A percentile compares a stretch with the other conserved stretches of the same genome.
Evolutionary conservation across 30 jellyfish, hydroid and myxozoan species (phyloP).

Genomic region (Catostylus mosaicus): DNA sequence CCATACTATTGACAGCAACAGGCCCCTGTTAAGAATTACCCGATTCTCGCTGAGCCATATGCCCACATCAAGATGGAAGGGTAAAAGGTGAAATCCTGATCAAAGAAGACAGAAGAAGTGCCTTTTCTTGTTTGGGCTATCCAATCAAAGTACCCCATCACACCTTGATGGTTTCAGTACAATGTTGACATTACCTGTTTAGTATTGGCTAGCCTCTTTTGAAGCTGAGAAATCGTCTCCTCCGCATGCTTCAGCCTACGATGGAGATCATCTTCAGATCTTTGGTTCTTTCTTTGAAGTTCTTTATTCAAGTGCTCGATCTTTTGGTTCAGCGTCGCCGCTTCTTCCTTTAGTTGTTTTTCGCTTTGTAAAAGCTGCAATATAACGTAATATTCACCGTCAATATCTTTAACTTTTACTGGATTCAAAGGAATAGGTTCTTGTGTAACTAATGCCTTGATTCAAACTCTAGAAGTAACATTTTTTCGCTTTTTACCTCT

Average conservation of each 20-base stretch:
- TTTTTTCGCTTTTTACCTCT: slow-evolving; percentile 58
- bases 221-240: slow-evolving; percentile 74
- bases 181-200: slow-evolving; percentile 88
- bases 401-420: too few relatives aligned
- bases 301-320: slow-evolving; percentile 77
- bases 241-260: slow-evolving; percentile 80
- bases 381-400: neutral
- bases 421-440: neutral
- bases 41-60: too few relatives aligned
- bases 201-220: slow-evolving; percentile 81
- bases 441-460: too few relatives aligned
- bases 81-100: too few relatives aligned
- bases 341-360: slow-evolving; percentile 81
- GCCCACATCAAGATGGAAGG: too few relatives aligned
- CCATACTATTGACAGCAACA: too few relatives aligned
- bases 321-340: slow-evolving; percentile 55
- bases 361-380: slow-evolving; percentile 77
- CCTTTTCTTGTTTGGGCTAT: too few relatives aligned
- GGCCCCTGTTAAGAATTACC: too few relatives aligned
- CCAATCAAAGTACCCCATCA: too few relatives aligned
- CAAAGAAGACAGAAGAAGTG: too few relatives aligned
- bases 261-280: slow-evolving; percentile 77
- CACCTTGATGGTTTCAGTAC: too few relatives aligned
- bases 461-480: too few relatives aligned
- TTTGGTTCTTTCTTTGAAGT: slow-evolving; percentile 55